Conservation (phyloP, 2,888 invertebrate genomes). For the Hypercompe scribonia region DNA sequence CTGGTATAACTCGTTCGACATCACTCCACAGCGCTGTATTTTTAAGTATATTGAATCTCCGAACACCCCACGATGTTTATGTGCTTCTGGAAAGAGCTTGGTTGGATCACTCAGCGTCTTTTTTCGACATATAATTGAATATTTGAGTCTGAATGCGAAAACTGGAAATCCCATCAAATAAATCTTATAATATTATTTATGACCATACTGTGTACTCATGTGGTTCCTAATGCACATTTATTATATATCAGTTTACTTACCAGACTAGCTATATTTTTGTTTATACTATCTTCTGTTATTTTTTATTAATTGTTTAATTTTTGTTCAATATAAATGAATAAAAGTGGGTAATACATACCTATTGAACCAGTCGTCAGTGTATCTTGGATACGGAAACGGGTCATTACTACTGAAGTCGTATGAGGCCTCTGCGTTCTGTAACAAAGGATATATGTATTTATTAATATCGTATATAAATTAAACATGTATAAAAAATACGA, state of each 20-base stretch:
- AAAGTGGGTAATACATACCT: slow-evolving; percentile 88
- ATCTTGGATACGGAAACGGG: slow-evolving; percentile 98
- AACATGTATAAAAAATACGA: background rate
- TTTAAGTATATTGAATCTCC: no score
- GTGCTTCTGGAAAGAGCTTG: background rate
- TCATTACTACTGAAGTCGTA: slow-evolving; percentile 99
- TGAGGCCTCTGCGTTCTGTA: slow-evolving; percentile 98
- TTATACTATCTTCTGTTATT: background rate
- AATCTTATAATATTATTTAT: background rate
- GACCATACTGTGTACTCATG: background rate
- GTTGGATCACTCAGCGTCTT: background rate
- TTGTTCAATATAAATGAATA: background rate
- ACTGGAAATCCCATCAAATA: background rate
- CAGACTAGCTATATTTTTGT: background rate
- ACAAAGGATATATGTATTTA: slow-evolving; percentile 51
- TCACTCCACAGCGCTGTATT: background rate
- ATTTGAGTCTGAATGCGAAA: background rate
- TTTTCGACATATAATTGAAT: no score
- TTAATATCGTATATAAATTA: background rate
- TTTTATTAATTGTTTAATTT: background rate
- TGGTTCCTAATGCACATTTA: background rate
- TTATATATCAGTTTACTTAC: background rate
- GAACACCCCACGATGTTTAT: no score
- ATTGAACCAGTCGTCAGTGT: slow-evolving; percentile 99
- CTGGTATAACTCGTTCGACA: background rate